phyloP scores from a whole-genome alignment of 1,140 invertebrate genomes.

The Cepaea nemoralis region DNA sequence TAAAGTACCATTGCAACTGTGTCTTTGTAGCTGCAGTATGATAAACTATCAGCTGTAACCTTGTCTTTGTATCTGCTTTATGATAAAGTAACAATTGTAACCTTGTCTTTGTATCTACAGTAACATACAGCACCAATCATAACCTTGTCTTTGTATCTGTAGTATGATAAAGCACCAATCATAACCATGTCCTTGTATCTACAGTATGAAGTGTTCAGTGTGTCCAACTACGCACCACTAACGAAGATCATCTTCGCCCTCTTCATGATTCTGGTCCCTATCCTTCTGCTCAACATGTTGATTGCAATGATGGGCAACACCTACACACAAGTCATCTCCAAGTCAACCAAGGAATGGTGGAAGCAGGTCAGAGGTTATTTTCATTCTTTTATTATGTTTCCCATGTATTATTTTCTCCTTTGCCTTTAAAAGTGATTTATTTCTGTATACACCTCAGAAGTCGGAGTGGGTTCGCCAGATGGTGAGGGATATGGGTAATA shows the following conservation, averaged over 20 bases:
- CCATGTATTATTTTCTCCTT: too few relatives aligned
- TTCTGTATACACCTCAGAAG: too few relatives aligned
- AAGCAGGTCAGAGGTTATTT: conserved; percentile 83
- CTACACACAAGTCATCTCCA: conserved; percentile 85
- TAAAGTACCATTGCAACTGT: too few relatives aligned
- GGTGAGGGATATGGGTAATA: too few relatives aligned
- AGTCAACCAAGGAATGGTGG: conserved; percentile 98
- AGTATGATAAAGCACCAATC: background rate
- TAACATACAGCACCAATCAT: background rate
- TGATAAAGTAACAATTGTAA: background rate
- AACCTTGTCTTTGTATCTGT: background rate
- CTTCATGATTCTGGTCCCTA: conserved; percentile 97
- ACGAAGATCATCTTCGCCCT: conserved; percentile 94
- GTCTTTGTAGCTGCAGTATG: too few relatives aligned
- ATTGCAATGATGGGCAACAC: conserved; percentile 77
- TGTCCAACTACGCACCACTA: conserved; percentile 89
- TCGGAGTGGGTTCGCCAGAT: too few relatives aligned
- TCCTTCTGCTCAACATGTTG: conserved; percentile 79
- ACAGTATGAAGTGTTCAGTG: conserved; percentile 92
- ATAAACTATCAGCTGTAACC: too few relatives aligned
- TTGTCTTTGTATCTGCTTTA: background rate
- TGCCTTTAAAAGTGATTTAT: too few relatives aligned
- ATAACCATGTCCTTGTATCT: conserved; percentile 53
- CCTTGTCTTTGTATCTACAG: background rate
- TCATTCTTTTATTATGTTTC: too few relatives aligned